A percentile compares a stretch with the other conserved stretches of the same genome.
These are phyloP conservation scores for Melanotus villosus DNA, from an alignment of 2,888 invertebrate genomes.

Conservation along the genomic window DNA sequence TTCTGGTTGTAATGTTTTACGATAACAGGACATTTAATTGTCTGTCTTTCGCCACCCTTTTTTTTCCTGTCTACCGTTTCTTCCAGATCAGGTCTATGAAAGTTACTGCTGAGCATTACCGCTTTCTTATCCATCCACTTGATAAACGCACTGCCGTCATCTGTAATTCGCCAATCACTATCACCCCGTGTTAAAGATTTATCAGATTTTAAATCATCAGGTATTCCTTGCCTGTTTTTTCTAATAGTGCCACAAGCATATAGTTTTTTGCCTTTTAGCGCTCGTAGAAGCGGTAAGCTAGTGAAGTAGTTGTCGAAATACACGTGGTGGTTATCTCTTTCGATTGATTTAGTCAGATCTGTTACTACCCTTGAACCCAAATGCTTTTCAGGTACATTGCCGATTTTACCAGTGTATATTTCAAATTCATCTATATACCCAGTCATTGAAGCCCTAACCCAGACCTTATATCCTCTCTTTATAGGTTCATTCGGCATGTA, in stretches of 20 bases:
- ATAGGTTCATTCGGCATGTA: too few relatives aligned
- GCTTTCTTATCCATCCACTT: background rate
- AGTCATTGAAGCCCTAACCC: too few relatives aligned
- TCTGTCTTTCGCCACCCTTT: too few relatives aligned
- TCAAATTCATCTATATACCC: slow-evolving; percentile 56
- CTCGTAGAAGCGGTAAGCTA: slow-evolving; percentile 42
- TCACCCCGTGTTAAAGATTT: background rate
- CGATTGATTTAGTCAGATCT: too few relatives aligned
- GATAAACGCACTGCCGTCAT: background rate
- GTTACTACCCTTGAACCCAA: too few relatives aligned
- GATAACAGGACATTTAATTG: too few relatives aligned
- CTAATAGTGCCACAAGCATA: slow-evolving; percentile 52
- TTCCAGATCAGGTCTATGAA: too few relatives aligned
- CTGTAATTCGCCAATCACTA: background rate
- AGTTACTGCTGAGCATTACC: too few relatives aligned
- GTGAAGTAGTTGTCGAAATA: slow-evolving; percentile 56
- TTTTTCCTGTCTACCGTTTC: too few relatives aligned
- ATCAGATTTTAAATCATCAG: slow-evolving; percentile 14
- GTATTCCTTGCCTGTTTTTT: slow-evolving; percentile 42
- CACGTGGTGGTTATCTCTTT: slow-evolving; percentile 48
- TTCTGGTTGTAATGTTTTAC: too few relatives aligned
- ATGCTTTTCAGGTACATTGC: too few relatives aligned
- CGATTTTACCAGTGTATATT: slow-evolving; percentile 59
- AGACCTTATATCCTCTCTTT: too few relatives aligned
- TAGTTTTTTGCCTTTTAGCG: slow-evolving; percentile 43